phyloP scores from a whole-genome alignment of 2,888 invertebrate genomes.

The Dromius quadrimaculatus region DNA sequence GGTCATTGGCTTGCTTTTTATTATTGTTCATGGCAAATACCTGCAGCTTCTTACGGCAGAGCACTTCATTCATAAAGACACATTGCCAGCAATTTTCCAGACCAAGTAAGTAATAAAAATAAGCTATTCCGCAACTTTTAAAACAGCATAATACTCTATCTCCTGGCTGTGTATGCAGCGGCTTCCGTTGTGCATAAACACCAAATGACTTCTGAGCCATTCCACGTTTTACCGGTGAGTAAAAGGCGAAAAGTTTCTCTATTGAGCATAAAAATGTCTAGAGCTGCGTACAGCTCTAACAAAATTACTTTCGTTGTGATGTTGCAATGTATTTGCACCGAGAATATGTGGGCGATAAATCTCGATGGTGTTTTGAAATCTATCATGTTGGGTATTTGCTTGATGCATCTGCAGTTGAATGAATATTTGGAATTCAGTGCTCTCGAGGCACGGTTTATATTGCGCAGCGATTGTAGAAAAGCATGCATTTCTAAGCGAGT shows the following conservation, averaged over 20 bases:
- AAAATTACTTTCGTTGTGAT: not conserved
- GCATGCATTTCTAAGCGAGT: no score
- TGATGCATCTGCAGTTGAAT: conserved; percentile 27
- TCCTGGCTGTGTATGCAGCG: no score
- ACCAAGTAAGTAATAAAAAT: no score
- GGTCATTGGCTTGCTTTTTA: no score
- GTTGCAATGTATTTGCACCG: not conserved
- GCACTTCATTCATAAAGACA: no score
- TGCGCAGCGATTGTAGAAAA: no score
- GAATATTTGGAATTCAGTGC: conserved; percentile 17
- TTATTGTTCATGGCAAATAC: no score
- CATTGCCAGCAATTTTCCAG: no score
- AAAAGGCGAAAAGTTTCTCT: conserved; percentile 14
- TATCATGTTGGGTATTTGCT: conserved; percentile 14
- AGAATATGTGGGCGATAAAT: conserved; percentile 7
- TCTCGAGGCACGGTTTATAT: not conserved
- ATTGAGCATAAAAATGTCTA: conserved; percentile 14
- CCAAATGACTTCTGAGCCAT: conserved; percentile 21
- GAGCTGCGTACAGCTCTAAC: conserved; percentile 1
- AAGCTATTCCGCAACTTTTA: no score
- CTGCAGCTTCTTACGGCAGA: no score
- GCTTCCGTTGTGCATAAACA: conserved; percentile 23
- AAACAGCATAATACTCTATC: no score
- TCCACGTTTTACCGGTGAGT: conserved; percentile 3
- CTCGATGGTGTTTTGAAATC: conserved; percentile 35